Evolutionary conservation across 37 sponge, comb jelly and placozoan genomes (phyloP).

Genomic region (Chondrosia reniformis): DNA sequence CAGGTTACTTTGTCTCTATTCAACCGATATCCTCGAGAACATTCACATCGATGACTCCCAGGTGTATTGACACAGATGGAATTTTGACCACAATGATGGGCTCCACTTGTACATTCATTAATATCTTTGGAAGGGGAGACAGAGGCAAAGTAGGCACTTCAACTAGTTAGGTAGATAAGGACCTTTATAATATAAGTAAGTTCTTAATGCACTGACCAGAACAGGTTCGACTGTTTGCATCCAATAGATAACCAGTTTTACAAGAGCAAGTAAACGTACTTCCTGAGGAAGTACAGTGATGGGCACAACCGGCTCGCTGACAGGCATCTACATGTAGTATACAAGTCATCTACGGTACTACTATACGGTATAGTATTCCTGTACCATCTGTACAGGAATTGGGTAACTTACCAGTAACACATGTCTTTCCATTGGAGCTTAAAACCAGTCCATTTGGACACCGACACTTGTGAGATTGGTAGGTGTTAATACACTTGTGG

Average conservation of each 20-base stretch:
- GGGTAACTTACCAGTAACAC: not conserved
- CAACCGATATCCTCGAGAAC: not conserved
- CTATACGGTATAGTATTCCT: too few relatives aligned
- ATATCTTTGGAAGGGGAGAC: too few relatives aligned
- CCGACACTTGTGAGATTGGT: slow-evolving; percentile 11
- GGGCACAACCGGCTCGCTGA: too few relatives aligned
- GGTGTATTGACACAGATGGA: not conserved
- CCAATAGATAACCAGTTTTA: too few relatives aligned
- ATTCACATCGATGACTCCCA: not conserved
- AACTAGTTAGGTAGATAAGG: too few relatives aligned
- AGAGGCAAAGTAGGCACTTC: too few relatives aligned
- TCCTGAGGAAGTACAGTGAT: too few relatives aligned
- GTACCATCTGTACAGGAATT: too few relatives aligned
- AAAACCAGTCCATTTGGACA: slow-evolving; percentile 13
- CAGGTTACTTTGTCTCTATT: not conserved
- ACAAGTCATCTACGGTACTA: not conserved
- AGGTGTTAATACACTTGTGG: not conserved
- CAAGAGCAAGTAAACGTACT: too few relatives aligned
- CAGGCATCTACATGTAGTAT: not conserved
- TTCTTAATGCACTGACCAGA: too few relatives aligned
- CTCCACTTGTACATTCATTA: not conserved
- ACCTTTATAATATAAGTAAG: too few relatives aligned
- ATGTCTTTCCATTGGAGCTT: not conserved
- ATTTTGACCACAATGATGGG: not conserved
- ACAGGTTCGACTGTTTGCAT: too few relatives aligned